Evolutionary conservation across 2,888 invertebrate genomes (phyloP), one percentile per base, ranked within the genome.

Genomic region (Thymelicus lineola): DNA sequence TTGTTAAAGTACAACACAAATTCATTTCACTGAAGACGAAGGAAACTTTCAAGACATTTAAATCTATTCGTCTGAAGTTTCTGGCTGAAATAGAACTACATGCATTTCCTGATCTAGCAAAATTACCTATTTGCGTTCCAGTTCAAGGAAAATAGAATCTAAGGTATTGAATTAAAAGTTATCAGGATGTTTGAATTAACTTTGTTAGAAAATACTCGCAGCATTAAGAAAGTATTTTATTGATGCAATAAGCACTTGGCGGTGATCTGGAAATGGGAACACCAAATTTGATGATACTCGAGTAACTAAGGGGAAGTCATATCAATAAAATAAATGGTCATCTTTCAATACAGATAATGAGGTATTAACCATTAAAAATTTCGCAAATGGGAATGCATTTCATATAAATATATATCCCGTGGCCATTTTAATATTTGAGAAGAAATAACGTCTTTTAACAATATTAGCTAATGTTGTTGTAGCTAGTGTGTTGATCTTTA

Each of bases 181-280:
- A 46, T 36, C 46, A 17, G 5, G 38, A 12, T 12, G 36, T 36
- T 64, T 14, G 10, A 63, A 28, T 17, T 64, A 70, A 50, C 12
- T 5, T 59, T 69, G 69, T 78, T 80, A 82, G 80, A 80, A 82
- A 80, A 82, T 78, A 83, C 77, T 82, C 78, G 71, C 79, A 83
- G 83, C 83, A 84, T 86, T 88, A 85, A 82, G 82, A 81, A 81
- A 83, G 80, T 77, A 80, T 87, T 90, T 89, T 88, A 90, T 89
- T 83, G 88, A 86, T 83, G 88, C 86, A 88, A 88, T 90, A 89
- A 88, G 85, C 80, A 84, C 83, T 86, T 79, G 80, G 82, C 76
- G 80, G 81, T 76, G 75, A 76, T 80, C 81, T 71, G 69, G 68
- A 73, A 71, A 75, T 72, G 71, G 70, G 69, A 12, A 58, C 70